A percentile compares a stretch with the other conserved stretches of the same genome.
Conservation (phyloP, 2,113 vertebrate species). For the Aix galericulata region DNA sequence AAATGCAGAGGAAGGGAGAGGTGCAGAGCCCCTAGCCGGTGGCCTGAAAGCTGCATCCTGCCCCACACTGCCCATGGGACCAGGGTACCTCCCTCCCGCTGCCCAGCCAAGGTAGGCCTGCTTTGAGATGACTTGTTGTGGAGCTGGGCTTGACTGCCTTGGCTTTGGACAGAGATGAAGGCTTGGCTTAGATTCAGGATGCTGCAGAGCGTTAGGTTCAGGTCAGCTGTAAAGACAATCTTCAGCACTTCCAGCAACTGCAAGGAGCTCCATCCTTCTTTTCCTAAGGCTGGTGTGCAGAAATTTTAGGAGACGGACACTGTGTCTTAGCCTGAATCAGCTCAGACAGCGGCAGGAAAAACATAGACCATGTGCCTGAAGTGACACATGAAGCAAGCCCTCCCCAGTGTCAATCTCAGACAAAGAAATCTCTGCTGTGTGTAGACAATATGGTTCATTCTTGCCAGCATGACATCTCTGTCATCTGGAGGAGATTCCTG, state of each 20-base stretch:
- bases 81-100: accelerated
- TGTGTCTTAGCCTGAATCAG: neutral
- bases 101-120: neutral
- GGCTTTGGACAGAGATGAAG: neutral
- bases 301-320: neutral
- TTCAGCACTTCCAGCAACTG: neutral
- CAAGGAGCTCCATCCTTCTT: neutral
- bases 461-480: neutral
- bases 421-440: neutral
- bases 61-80: neutral
- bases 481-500: neutral
- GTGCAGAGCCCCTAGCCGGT: neutral
- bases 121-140: neutral
- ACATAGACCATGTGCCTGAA: accelerated
- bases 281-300: neutral
- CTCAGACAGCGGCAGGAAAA: neutral
- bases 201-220: neutral
- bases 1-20: neutral
- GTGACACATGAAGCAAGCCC: accelerated
- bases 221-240: neutral
- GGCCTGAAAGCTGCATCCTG: neutral
- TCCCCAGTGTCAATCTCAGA: neutral
- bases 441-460: neutral
- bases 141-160: neutral
- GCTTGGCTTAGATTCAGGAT: neutral